A percentile compares a stretch with the other conserved stretches of the same genome.
Conservation (phyloP, 2,797 vertebrate species). For the Mus spretus region DNA sequence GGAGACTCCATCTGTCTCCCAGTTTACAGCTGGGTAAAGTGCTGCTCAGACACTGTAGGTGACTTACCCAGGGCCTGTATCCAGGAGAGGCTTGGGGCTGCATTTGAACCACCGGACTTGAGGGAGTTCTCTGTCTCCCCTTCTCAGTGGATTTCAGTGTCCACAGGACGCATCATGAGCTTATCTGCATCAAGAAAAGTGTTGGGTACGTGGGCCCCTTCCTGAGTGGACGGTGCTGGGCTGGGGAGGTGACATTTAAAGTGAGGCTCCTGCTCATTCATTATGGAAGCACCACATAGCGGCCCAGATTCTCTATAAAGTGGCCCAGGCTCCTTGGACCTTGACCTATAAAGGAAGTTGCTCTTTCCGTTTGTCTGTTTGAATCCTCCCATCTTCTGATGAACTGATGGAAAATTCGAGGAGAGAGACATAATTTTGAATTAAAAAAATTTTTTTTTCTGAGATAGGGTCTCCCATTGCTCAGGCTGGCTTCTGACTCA, state of each 20-base stretch:
- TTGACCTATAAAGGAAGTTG: background rate
- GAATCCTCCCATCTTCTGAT: background rate
- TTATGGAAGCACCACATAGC: rapidly evolving
- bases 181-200: background rate
- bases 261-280: background rate
- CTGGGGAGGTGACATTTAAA: background rate
- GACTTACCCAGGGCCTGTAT: background rate
- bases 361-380: background rate
- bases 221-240: background rate
- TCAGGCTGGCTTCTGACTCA: background rate
- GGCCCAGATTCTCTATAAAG: background rate
- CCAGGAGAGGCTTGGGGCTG: background rate
- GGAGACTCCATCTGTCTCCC: background rate
- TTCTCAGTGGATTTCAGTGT: background rate
- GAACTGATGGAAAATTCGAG: background rate
- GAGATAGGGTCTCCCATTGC: background rate
- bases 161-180: background rate
- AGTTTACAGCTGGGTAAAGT: background rate
- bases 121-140: background rate
- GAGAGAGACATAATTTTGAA: slow-evolving; percentile 21
- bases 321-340: background rate
- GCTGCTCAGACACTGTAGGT: background rate
- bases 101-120: background rate
- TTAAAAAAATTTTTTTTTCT: background rate
- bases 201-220: background rate